Evolutionary conservation across 2,888 invertebrate species (phyloP).

Genomic region (Malacosoma neustria): DNA sequence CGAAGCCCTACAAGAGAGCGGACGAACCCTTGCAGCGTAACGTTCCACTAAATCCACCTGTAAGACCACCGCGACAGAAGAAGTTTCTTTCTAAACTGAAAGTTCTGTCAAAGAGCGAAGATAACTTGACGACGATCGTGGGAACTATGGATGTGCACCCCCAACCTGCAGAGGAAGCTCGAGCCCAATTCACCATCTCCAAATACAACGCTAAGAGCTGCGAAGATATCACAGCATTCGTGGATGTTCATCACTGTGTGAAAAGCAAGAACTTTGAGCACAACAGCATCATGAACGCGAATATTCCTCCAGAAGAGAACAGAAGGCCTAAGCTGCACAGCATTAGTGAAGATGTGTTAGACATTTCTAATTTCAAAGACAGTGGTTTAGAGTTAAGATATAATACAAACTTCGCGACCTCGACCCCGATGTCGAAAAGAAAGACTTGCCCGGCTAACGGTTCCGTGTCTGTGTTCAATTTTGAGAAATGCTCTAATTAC

Average conservation of each 20-base stretch:
- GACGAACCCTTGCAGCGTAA: conserved; percentile 39
- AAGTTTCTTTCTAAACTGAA: conserved; percentile 36
- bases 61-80: conserved; percentile 40
- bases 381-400: conserved; percentile 45
- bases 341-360: conserved; percentile 42
- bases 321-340: conserved; percentile 39
- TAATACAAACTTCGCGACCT: conserved; percentile 42
- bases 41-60: conserved; percentile 34
- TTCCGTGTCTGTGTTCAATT: conserved; percentile 42
- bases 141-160: conserved; percentile 44
- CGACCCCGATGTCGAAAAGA: conserved; percentile 53
- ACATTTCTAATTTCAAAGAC: conserved; percentile 36
- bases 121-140: conserved; percentile 45
- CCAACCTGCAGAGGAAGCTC: conserved; percentile 30
- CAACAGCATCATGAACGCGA: conserved; percentile 57
- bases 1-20: conserved; percentile 53
- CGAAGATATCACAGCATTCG: conserved; percentile 57
- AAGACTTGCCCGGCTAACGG: conserved; percentile 46
- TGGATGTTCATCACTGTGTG: conserved; percentile 43
- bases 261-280: conserved; percentile 57
- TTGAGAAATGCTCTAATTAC: conserved; percentile 49
- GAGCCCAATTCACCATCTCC: conserved; percentile 32
- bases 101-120: conserved; percentile 54
- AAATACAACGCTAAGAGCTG: conserved; percentile 61
- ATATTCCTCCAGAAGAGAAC: conserved; percentile 25